A percentile compares a stretch with the other conserved stretches of the same genome.
Conservation (phyloP, 2,113 vertebrate genomes). For the Hemicordylus capensis region DNA sequence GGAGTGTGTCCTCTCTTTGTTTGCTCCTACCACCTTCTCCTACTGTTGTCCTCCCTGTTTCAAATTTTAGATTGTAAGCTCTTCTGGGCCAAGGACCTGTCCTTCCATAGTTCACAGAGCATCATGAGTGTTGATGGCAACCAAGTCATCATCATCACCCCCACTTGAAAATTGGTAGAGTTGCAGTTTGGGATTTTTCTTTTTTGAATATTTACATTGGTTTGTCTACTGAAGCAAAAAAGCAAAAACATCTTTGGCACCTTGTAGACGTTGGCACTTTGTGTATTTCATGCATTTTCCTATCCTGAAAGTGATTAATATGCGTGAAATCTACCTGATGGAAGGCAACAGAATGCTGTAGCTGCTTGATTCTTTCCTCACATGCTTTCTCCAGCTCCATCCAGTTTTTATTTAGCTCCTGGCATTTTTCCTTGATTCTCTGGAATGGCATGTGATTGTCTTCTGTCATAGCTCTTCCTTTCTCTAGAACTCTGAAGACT, state of each 20-base stretch:
- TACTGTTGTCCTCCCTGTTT: not conserved
- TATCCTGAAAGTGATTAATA: not conserved
- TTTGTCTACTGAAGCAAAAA: not conserved
- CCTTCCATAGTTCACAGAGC: not conserved
- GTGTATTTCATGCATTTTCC: not conserved
- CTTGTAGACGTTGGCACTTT: not conserved
- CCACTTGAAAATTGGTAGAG: not conserved
- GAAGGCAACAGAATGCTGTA: slow-evolving; percentile 78
- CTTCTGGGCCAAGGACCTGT: not conserved
- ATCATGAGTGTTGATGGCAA: not conserved
- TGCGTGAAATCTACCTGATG: slow-evolving; percentile 79
- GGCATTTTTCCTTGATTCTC: slow-evolving; percentile 76
- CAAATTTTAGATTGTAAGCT: not conserved
- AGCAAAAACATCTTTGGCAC: not conserved
- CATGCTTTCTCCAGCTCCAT: slow-evolving; percentile 81
- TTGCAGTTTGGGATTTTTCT: not conserved
- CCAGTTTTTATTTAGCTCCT: slow-evolving; percentile 79
- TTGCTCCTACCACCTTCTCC: not conserved
- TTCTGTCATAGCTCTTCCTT: slow-evolving; percentile 73
- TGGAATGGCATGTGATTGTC: slow-evolving; percentile 70
- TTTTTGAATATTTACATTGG: too few relatives aligned
- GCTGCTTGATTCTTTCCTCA: slow-evolving; percentile 70
- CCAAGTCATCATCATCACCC: not conserved
- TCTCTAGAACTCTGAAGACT: slow-evolving; percentile 77
- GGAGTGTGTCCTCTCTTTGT: too few relatives aligned